A percentile compares a stretch with the other conserved stretches of the same genome.
phyloP scores from a whole-genome alignment of 2,888 invertebrate genomes.

The Dasypolia templi region DNA sequence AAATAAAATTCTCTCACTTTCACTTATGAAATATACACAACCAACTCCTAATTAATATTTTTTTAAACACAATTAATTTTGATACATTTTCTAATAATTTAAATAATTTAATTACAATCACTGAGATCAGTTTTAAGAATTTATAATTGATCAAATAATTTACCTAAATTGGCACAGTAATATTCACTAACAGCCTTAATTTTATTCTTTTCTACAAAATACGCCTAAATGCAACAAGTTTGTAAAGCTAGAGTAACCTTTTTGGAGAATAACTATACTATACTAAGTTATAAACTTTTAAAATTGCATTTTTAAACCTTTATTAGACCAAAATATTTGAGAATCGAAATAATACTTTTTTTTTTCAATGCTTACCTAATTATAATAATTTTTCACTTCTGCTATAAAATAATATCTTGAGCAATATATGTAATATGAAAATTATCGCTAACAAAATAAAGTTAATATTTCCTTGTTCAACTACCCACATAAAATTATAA shows the following conservation, averaged over 20 bases:
- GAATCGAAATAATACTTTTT: slow-evolving; percentile 44
- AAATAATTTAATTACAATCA: slow-evolving; percentile 51
- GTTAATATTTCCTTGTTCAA: slow-evolving; percentile 16
- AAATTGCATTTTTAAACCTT: background rate
- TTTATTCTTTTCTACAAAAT: slow-evolving; percentile 13
- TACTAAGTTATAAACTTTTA: background rate
- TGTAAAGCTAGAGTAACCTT: background rate
- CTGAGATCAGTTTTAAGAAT: slow-evolving; percentile 57
- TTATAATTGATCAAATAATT: slow-evolving; percentile 28
- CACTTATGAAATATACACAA: slow-evolving; percentile 49
- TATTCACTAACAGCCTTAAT: slow-evolving; percentile 44
- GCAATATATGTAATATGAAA: slow-evolving; percentile 27
- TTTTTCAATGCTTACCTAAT: slow-evolving; percentile 9
- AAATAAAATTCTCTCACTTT: slow-evolving; percentile 20
- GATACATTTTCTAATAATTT: slow-evolving; percentile 19
- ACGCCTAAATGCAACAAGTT: slow-evolving; percentile 13
- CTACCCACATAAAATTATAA: slow-evolving; percentile 12
- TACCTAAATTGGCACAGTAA: slow-evolving; percentile 48
- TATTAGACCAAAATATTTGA: slow-evolving; percentile 35
- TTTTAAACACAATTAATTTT: slow-evolving; percentile 44
- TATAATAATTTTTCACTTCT: slow-evolving; percentile 31
- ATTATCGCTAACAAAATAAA: slow-evolving; percentile 34
- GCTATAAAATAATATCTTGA: slow-evolving; percentile 36
- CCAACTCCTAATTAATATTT: slow-evolving; percentile 34
- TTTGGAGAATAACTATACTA: background rate